Evolutionary conservation across 1,140 invertebrate genomes (phyloP).

Genomic region (Glomeris maerens): DNA sequence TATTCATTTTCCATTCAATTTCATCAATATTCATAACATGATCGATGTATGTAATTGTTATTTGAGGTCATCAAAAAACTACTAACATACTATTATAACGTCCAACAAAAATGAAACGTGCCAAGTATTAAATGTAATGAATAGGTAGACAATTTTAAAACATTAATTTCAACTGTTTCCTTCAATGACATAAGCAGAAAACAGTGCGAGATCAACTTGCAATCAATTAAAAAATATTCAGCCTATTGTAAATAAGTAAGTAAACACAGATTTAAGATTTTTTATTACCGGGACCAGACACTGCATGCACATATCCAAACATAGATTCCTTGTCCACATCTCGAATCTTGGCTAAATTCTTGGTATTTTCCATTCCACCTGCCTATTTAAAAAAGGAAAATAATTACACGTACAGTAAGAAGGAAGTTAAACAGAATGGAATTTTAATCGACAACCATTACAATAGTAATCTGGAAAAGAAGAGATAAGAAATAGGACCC

Average conservation of each 20-base stretch:
- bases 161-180: constrained; percentile 6
- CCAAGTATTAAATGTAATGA: too few relatives aligned
- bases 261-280: neutral
- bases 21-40: too few relatives aligned
- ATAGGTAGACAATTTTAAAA: constrained; percentile 1
- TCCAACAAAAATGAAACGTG: too few relatives aligned
- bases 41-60: too few relatives aligned
- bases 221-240: neutral
- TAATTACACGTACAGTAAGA: too few relatives aligned
- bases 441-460: too few relatives aligned
- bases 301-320: constrained; percentile 91
- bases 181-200: constrained; percentile 2
- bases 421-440: too few relatives aligned
- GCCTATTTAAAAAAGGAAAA: neutral
- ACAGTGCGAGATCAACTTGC: neutral
- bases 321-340: constrained; percentile 74
- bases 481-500: too few relatives aligned
- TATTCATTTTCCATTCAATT: too few relatives aligned
- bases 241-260: neutral
- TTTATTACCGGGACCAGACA: constrained; percentile 83
- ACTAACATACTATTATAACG: too few relatives aligned
- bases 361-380: constrained; percentile 8
- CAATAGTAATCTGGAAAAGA: too few relatives aligned
- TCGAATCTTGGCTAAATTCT: constrained; percentile 48
- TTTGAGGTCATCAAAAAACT: too few relatives aligned